These are phyloP conservation scores for Loripinus fragilis DNA, from an alignment of 2,888 invertebrate species.

Conservation along the genomic window DNA sequence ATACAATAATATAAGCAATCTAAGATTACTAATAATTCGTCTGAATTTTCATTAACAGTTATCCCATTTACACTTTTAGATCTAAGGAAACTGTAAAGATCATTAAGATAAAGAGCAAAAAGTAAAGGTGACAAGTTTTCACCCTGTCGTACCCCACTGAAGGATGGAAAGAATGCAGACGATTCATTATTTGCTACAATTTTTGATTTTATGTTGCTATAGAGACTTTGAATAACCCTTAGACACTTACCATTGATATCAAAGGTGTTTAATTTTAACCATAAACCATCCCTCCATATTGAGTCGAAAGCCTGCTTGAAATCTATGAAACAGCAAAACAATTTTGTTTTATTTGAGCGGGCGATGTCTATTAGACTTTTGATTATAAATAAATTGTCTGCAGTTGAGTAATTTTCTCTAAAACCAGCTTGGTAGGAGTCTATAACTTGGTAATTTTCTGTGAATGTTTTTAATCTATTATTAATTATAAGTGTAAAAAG, in stretches of 20 bases:
- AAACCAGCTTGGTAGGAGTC: background rate
- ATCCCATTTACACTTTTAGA: too few relatives aligned
- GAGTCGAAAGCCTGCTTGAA: background rate
- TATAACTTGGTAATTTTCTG: background rate
- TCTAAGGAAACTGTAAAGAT: background rate
- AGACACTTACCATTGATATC: background rate
- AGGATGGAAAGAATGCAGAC: background rate
- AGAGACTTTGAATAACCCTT: background rate
- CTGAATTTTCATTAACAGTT: background rate
- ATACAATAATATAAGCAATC: background rate
- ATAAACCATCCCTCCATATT: background rate
- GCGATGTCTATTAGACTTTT: background rate
- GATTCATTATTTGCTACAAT: background rate
- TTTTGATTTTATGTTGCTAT: background rate
- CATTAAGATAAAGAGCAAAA: background rate
- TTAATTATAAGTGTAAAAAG: conserved; percentile 33
- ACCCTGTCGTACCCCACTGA: background rate
- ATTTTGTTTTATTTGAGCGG: background rate
- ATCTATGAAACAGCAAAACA: background rate
- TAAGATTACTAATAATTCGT: background rate
- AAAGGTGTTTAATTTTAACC: background rate
- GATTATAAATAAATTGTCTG: background rate
- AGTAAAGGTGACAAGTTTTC: background rate
- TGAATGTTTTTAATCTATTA: conserved; percentile 10
- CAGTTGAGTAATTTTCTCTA: background rate